Percentiles rank a stretch among this genome's conserved stretches.
phyloP scores from a whole-genome alignment of 2,113 vertebrate species.

The Circaetus cinerascens region DNA sequence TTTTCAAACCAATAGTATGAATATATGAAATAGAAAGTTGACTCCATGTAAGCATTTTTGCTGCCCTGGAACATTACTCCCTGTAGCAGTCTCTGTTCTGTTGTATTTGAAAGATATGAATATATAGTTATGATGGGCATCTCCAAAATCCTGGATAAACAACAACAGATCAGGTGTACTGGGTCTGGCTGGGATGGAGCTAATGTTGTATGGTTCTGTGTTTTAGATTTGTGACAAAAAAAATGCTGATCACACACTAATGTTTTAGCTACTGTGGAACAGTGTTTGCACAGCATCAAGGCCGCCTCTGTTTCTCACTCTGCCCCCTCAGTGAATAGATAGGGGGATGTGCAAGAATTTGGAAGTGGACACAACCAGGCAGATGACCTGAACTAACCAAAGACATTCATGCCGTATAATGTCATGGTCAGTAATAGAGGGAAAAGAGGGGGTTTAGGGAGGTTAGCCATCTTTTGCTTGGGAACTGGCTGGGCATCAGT shows the following conservation, averaged over 20 bases:
- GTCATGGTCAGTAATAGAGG: neutral
- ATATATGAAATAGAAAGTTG: neutral
- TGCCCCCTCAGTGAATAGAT: neutral
- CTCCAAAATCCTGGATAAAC: neutral
- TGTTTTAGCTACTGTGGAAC: neutral
- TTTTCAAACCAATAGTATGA: neutral
- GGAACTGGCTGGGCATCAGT: neutral
- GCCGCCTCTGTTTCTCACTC: neutral
- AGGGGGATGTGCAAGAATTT: neutral
- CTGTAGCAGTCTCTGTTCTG: neutral
- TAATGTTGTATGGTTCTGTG: neutral
- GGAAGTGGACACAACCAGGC: neutral
- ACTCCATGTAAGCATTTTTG: neutral
- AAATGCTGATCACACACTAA: neutral
- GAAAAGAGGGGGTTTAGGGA: neutral
- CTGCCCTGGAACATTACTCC: neutral
- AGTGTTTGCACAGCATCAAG: neutral
- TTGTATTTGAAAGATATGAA: neutral
- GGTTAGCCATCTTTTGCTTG: neutral
- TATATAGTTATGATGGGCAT: too few species aligned
- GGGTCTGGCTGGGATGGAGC: neutral
- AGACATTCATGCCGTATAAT: neutral
- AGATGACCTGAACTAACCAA: neutral
- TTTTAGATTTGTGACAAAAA: neutral
- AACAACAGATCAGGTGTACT: neutral